Percentiles rank a stretch among this genome's conserved stretches.
Evolutionary conservation across 2,113 vertebrate genomes (phyloP).

Genomic region (Hippocampus abdominalis): DNA sequence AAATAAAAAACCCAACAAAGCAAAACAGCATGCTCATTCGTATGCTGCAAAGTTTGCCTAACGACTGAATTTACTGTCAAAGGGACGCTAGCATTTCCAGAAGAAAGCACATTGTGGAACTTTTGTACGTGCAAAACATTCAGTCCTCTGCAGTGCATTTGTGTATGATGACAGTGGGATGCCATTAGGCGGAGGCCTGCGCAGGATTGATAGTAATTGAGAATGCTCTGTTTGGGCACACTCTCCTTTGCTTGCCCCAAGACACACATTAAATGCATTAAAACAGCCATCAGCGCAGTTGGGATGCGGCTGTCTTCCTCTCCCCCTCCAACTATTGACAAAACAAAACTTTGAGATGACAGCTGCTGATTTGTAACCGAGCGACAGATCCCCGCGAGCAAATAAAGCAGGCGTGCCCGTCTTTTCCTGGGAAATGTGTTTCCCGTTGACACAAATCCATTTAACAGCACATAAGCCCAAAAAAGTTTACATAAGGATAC

Average conservation of each 20-base stretch:
- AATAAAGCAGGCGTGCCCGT: constrained; percentile 41
- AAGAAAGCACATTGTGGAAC: neutral
- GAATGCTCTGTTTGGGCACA: constrained; percentile 53
- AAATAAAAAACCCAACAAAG: no score
- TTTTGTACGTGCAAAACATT: constrained; percentile 13
- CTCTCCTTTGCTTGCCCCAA: constrained; percentile 41
- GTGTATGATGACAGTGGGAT: constrained; percentile 38
- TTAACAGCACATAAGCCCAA: constrained; percentile 40
- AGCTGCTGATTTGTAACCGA: constrained; percentile 56
- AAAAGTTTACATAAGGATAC: constrained; percentile 46
- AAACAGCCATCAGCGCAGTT: constrained; percentile 54
- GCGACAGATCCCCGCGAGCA: constrained; percentile 54
- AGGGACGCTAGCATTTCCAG: neutral
- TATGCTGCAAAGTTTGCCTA: neutral
- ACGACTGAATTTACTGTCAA: neutral
- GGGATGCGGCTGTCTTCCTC: constrained; percentile 35
- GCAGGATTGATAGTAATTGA: constrained; percentile 58
- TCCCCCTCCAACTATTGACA: constrained; percentile 62
- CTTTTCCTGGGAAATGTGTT: constrained; percentile 54
- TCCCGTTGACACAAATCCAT: constrained; percentile 44
- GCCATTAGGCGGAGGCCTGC: constrained; percentile 42
- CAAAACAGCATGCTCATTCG: neutral
- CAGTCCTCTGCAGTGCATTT: constrained; percentile 17
- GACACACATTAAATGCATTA: constrained; percentile 64
- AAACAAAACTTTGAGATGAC: constrained; percentile 56